These are phyloP conservation scores for Aproaerema taeniolella DNA, from an alignment of 2,888 invertebrate species.

Conservation along the genomic window DNA sequence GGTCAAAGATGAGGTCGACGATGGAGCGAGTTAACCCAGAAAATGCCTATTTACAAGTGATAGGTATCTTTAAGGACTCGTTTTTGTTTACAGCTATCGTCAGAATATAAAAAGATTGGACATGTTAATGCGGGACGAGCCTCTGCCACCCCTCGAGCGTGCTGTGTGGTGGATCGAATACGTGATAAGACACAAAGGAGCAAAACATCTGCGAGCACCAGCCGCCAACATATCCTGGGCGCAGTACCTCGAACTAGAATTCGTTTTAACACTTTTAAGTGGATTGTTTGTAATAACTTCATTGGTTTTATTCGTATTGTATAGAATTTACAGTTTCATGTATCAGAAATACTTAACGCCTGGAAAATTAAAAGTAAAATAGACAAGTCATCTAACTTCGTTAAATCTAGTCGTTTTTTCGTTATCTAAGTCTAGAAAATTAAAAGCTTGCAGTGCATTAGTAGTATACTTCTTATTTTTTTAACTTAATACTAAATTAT, in stretches of 20 bases:
- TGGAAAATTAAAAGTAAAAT: neutral
- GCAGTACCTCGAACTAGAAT: constrained; percentile 27
- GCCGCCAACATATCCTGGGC: constrained; percentile 27
- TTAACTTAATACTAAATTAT: no score
- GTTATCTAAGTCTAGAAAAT: no score
- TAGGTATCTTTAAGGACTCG: no score
- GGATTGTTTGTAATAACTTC: neutral
- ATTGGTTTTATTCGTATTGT: neutral
- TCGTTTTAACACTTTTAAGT: constrained; percentile 12
- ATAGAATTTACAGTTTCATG: neutral
- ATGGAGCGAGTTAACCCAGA: no score
- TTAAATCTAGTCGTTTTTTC: no score
- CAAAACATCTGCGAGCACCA: constrained; percentile 29
- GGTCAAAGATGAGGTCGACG: no score
- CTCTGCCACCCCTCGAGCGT: constrained; percentile 26
- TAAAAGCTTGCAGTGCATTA: no score
- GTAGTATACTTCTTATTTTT: no score
- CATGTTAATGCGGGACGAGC: constrained; percentile 25
- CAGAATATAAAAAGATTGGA: constrained; percentile 24
- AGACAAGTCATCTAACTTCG: no score
- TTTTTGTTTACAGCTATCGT: constrained; percentile 28
- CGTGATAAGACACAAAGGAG: constrained; percentile 33
- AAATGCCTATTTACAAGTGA: no score
- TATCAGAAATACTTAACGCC: neutral
- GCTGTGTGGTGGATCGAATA: constrained; percentile 42